phyloP scores from a whole-genome alignment of 2,888 invertebrate genomes.

The Gasteruption jaculator region DNA sequence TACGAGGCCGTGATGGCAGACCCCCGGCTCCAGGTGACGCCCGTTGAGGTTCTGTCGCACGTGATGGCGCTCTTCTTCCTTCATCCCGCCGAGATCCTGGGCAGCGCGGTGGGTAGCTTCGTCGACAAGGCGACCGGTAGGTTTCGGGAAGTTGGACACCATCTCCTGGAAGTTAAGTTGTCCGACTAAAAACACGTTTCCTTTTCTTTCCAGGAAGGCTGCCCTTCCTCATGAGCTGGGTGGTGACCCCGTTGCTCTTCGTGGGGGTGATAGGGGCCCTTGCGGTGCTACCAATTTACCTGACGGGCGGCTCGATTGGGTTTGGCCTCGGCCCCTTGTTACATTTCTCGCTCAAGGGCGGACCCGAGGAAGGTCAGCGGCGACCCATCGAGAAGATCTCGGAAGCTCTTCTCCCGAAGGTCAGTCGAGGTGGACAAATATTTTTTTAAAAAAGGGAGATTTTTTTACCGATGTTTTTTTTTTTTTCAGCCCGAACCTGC shows the following conservation, averaged over 20 bases:
- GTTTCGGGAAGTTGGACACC: too few species aligned
- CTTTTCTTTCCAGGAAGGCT: constrained; percentile 27
- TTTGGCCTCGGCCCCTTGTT: constrained; percentile 33
- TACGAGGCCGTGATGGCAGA: constrained; percentile 33
- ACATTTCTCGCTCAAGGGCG: constrained; percentile 22
- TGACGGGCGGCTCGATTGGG: constrained; percentile 28
- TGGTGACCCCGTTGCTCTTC: constrained; percentile 20
- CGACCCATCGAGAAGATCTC: background rate
- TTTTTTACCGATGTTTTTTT: too few species aligned
- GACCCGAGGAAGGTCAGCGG: too few species aligned
- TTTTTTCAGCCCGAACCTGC: too few species aligned
- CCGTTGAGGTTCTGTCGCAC: constrained; percentile 34
- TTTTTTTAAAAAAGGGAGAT: too few species aligned
- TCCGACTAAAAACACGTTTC: too few species aligned
- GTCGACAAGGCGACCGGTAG: constrained; percentile 36
- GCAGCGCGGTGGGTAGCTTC: constrained; percentile 28
- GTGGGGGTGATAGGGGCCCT: constrained; percentile 19
- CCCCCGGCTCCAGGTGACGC: constrained; percentile 38
- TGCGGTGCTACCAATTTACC: constrained; percentile 21
- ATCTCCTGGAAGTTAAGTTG: too few species aligned
- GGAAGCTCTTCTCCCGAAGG: too few species aligned
- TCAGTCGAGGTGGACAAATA: too few species aligned
- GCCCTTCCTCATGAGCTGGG: constrained; percentile 17
- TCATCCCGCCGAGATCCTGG: constrained; percentile 30
- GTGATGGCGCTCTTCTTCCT: constrained; percentile 29